Base-by-base conservation (phyloP, 92 coral and sea anemone genomes). In the Epizoanthus stellaris region DNA sequence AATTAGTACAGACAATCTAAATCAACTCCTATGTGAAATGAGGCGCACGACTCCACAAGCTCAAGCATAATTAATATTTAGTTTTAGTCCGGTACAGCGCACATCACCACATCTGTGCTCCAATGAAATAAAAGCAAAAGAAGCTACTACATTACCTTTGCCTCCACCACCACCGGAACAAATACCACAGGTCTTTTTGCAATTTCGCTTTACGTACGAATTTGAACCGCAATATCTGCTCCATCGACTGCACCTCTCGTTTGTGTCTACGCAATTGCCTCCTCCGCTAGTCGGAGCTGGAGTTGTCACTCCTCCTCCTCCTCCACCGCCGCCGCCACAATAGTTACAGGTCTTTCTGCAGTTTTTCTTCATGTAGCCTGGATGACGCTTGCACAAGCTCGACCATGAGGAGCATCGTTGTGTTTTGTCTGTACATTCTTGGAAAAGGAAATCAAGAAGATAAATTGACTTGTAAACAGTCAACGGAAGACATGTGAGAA, bases 311-410 rank as follows among this genome's bases (percentile, higher is more conserved):
- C 53, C 39, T 40, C 69, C 70, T 30, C 53, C 13, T 36, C 42
- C 73, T 6, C 60, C 76, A 1, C 57, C 82, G 0, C 79, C 79
- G 3, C 90, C 90, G 10, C 76, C 77, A 68, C 93, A 91, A 0
- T 34, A 36, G 13, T 65, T 64, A 59, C 93, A 91, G 1, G 93
- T 91, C 73, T 80, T 91, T 70, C 77, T 84, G 85, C 93, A 91
- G 4, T 87, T 91, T 8, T 69, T 43, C 49, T 84, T 84, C 8
- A 91, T 87, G 21, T 65, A 91, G 11, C 20, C 17, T 84, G 2
- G 75, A 65, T 13, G 42, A 14, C 36, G 0, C 36, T 30, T 1
- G 36, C 36, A 30, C 36, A 30, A 30, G 36, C 36, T 30, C 36
- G 36, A 30, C 36, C 36, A 30, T 30, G 36, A 30, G 36, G 1